Base-by-base conservation (phyloP, 2,888 invertebrate species). In the Beris chalybata region DNA sequence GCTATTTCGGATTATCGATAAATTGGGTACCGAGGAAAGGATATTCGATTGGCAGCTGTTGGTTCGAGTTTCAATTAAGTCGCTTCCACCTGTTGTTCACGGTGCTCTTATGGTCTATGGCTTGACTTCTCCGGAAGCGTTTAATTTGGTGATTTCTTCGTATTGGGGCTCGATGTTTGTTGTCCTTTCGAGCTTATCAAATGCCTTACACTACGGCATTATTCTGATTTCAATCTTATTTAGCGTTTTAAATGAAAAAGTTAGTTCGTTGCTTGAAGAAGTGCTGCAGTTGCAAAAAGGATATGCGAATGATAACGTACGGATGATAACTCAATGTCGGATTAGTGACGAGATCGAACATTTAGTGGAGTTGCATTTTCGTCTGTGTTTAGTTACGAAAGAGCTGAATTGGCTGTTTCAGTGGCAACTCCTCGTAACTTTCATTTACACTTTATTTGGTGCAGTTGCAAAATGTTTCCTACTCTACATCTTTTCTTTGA, bases 281-380 rank as follows among this genome's bases (percentile, higher is more conserved):
- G 9, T 52, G 4, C 15, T 15, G 9, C 5, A 11, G n/a, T 9
- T 22, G 4, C 52, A 52, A 9, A 4, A 52, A 52, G 9, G 9
- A 11, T 9, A 22, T 15, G 9, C 4, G 5, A 11, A 15, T 4
- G 15, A 15, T 11, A 22, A 52, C 9, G n/a, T 22, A 4, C 52
- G 52, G 5, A 52, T 52, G 52, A 52, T 52, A 15, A 9, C 22
- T 6, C 15, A 22, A 4, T 52, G 52, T 9, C 9, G 13, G 5
- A 13, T 52, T 22, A 52, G 52, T 52, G 52, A 52, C 9, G 52
- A 52, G 15, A 52, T 52, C 22, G 52, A 52, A 22, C n/a, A 5
- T 15, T 22, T 52, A 52, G 22, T 22, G 11, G 9, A 22, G 1
- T 22, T 52, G 52, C 22, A 52, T 22, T 22, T 52, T 4, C 13